These are phyloP conservation scores for Megaleporinus macrocephalus DNA, from an alignment of 2,113 vertebrate genomes.

Conservation along the genomic window DNA sequence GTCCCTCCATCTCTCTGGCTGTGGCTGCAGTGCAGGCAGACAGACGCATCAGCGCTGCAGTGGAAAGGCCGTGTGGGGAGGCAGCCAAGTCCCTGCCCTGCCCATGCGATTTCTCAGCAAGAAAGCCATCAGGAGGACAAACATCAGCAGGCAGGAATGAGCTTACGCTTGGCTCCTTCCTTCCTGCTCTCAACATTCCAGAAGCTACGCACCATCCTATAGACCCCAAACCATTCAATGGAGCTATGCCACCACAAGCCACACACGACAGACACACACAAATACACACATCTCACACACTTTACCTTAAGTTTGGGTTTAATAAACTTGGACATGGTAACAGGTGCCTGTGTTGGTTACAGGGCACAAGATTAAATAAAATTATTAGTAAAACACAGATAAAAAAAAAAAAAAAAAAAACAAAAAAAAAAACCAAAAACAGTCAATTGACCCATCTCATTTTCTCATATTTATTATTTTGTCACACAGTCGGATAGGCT, in stretches of 20 bases:
- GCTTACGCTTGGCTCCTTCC: constrained; percentile 41
- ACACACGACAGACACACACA: constrained; percentile 65
- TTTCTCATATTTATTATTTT: too few species aligned
- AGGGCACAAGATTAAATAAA: constrained; percentile 51
- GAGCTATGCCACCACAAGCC: constrained; percentile 48
- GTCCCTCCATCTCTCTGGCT: constrained; percentile 31
- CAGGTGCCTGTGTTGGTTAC: constrained; percentile 59
- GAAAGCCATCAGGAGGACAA: constrained; percentile 54
- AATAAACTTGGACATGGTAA: constrained; percentile 88
- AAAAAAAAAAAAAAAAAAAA: not conserved
- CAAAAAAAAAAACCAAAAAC: not conserved
- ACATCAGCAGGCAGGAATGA: constrained; percentile 31
- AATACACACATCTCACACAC: constrained; percentile 54
- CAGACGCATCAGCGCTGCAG: constrained; percentile 78
- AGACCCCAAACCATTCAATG: constrained; percentile 30
- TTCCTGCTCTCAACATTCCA: constrained; percentile 33
- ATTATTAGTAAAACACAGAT: constrained; percentile 16
- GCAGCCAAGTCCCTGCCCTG: constrained; percentile 68
- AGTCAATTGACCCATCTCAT: not conserved
- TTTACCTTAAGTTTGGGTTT: constrained; percentile 91
- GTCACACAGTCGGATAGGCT: accelerated
- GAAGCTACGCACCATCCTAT: not conserved
- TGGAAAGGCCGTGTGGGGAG: constrained; percentile 57
- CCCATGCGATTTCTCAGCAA: constrained; percentile 64
- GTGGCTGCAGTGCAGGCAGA: constrained; percentile 54